Percentiles rank a stretch among this genome's conserved stretches.
These are phyloP conservation scores for Aphaenogaster rudis DNA, from an alignment of 1,140 invertebrate genomes.

Conservation along the genomic window DNA sequence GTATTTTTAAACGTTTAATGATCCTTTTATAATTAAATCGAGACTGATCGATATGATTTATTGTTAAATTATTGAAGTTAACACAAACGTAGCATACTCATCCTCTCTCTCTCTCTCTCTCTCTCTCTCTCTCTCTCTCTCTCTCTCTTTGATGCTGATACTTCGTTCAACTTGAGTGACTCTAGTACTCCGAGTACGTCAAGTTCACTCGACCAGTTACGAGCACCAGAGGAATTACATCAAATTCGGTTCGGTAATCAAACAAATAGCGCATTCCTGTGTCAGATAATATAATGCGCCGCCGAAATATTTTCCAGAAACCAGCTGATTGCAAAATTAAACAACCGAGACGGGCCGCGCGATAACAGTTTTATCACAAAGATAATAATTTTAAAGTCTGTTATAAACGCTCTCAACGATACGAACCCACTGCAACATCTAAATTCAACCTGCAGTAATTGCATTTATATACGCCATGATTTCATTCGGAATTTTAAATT, in stretches of 20 bases:
- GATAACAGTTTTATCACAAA: slow-evolving; percentile 57
- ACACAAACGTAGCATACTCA: slow-evolving; percentile 12
- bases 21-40: not conserved
- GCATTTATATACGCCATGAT: not conserved
- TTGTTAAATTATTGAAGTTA: slow-evolving; percentile 36
- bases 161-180: slow-evolving; percentile 47
- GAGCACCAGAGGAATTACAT: not conserved
- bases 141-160: slow-evolving; percentile 23
- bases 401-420: not conserved
- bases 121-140: not conserved
- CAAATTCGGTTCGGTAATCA: slow-evolving; percentile 37
- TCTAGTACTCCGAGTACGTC: slow-evolving; percentile 30
- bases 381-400: slow-evolving; percentile 40
- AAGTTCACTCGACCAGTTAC: slow-evolving; percentile 26
- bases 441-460: not conserved
- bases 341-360: not conserved
- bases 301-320: slow-evolving; percentile 22
- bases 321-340: slow-evolving; percentile 55
- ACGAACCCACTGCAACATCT: not conserved
- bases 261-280: slow-evolving; percentile 41
- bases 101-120: not conserved
- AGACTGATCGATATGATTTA: not conserved
- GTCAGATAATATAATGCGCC: slow-evolving; percentile 3
- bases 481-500: not conserved
- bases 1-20: not conserved